phyloP scores from a whole-genome alignment of 2,888 invertebrate species.

The Arctia plantaginis region DNA sequence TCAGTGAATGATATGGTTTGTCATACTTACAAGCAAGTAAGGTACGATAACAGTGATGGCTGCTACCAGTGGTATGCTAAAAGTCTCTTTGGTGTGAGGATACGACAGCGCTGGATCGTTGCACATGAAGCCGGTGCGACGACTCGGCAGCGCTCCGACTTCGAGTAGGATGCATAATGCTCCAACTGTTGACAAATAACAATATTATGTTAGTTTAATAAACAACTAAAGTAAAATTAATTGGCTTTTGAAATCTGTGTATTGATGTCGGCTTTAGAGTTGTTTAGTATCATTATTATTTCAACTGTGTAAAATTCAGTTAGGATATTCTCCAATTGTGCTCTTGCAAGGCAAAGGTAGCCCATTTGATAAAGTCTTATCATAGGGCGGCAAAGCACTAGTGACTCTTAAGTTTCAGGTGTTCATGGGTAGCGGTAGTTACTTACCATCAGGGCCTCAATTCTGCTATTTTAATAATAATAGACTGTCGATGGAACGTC shows the following conservation, averaged over 20 bases:
- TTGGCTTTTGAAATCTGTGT: background rate
- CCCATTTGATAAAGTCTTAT: too few relatives aligned
- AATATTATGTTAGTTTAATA: slow-evolving; percentile 6
- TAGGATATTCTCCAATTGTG: background rate
- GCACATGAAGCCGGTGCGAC: slow-evolving; percentile 89
- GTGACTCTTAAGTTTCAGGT: too few relatives aligned
- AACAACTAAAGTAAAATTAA: background rate
- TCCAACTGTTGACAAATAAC: slow-evolving; percentile 83
- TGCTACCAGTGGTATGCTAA: slow-evolving; percentile 86
- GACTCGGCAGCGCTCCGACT: slow-evolving; percentile 88
- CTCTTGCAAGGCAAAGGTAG: too few relatives aligned
- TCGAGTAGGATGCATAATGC: slow-evolving; percentile 87
- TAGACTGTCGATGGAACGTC: too few relatives aligned
- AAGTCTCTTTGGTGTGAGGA: slow-evolving; percentile 89
- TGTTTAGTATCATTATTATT: background rate
- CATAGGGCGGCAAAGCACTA: too few relatives aligned
- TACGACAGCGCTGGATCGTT: slow-evolving; percentile 90
- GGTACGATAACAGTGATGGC: slow-evolving; percentile 85
- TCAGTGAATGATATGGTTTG: background rate
- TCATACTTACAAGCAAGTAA: slow-evolving; percentile 85
- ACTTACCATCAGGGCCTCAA: too few relatives aligned
- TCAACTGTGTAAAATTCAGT: background rate
- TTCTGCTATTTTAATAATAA: too few relatives aligned
- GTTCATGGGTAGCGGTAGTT: too few relatives aligned
- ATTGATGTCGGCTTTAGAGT: background rate